These are phyloP conservation scores for Neofelis nebulosa DNA, from an alignment of 2,113 vertebrate species.

Conservation along the genomic window DNA sequence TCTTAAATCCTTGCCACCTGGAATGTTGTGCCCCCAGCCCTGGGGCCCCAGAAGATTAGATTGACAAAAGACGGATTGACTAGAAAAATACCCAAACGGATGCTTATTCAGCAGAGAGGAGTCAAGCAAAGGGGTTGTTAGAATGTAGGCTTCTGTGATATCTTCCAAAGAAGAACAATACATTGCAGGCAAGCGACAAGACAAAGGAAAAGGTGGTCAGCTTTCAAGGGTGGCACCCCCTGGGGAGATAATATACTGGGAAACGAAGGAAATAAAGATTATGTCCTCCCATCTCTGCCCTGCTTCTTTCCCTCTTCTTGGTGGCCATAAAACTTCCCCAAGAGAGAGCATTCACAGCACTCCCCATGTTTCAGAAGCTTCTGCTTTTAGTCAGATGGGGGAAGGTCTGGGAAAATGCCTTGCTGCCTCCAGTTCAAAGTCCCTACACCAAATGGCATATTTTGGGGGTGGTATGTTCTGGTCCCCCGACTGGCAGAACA, in stretches of 20 bases:
- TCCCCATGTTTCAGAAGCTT: background rate
- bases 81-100: background rate
- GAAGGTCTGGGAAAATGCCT: background rate
- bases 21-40: background rate
- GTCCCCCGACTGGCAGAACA: background rate
- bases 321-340: background rate
- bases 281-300: background rate
- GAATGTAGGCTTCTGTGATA: background rate
- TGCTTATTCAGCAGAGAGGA: background rate
- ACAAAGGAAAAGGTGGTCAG: background rate
- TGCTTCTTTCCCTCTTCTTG: background rate
- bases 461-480: background rate
- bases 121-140: background rate
- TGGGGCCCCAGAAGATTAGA: background rate
- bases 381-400: background rate
- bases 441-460: background rate
- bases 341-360: background rate
- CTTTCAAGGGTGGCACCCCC: background rate
- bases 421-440: background rate
- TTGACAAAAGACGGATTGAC: background rate
- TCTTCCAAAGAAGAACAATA: background rate
- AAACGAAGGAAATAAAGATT: background rate
- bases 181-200: background rate
- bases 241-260: background rate
- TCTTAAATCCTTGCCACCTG: background rate